Evolutionary conservation across 2,888 invertebrate species (phyloP).

Genomic region (Phyto melanocephala): DNA sequence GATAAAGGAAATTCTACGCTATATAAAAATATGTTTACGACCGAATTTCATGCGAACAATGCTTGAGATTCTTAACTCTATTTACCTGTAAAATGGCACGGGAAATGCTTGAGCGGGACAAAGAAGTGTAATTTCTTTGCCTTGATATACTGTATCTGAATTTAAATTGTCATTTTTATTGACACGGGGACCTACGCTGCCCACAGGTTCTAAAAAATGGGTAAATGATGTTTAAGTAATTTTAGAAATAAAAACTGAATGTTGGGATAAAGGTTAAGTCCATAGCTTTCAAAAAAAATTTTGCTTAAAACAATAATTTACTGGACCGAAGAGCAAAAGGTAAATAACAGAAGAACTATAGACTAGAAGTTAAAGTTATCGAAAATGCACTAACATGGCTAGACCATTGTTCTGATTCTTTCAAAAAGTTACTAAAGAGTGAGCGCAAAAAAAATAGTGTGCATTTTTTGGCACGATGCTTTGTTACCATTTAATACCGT

Average conservation of each 20-base stretch:
- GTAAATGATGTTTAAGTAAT: background rate
- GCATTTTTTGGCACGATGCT: too few relatives aligned
- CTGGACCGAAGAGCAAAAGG: too few relatives aligned
- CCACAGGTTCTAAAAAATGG: slow-evolving; percentile 78
- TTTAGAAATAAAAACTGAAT: slow-evolving; percentile 44
- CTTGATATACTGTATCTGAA: slow-evolving; percentile 82
- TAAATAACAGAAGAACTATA: too few relatives aligned
- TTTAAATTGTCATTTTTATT: slow-evolving; percentile 83
- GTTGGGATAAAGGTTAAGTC: slow-evolving; percentile 62
- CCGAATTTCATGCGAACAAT: background rate
- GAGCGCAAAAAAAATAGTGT: too few relatives aligned
- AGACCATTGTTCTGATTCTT: too few relatives aligned
- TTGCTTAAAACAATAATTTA: too few relatives aligned
- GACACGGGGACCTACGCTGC: slow-evolving; percentile 81
- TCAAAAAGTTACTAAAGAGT: too few relatives aligned
- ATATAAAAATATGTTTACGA: too few relatives aligned
- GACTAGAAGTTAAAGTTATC: too few relatives aligned
- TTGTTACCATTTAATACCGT: too few relatives aligned
- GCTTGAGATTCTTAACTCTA: background rate
- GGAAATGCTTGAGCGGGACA: slow-evolving; percentile 85
- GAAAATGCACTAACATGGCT: background rate
- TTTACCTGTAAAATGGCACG: slow-evolving; percentile 80
- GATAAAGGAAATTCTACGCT: too few relatives aligned
- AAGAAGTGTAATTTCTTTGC: slow-evolving; percentile 79
- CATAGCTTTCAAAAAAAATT: too few relatives aligned